Evolutionary conservation across 2,888 invertebrate species (phyloP).

Genomic region (Craniophora ligustri): DNA sequence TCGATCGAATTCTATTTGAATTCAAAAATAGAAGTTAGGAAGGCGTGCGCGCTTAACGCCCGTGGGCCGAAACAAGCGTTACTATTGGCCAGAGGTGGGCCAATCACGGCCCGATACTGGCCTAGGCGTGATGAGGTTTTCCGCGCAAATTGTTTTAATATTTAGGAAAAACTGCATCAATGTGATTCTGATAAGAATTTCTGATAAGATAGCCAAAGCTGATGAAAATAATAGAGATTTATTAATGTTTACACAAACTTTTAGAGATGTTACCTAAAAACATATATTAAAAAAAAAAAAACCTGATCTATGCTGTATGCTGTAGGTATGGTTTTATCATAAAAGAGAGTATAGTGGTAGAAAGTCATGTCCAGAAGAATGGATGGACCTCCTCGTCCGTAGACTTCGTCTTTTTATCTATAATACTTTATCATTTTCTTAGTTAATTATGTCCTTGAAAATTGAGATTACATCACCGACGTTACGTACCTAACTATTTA

Average conservation of each 20-base stretch:
- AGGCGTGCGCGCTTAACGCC: slow-evolving; percentile 76
- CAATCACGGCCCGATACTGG: slow-evolving; percentile 78
- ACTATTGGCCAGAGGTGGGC: slow-evolving; percentile 77
- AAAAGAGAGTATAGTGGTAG: too few species aligned
- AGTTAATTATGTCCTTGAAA: too few species aligned
- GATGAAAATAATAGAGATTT: background rate
- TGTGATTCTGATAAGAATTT: slow-evolving; percentile 21
- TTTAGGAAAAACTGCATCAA: slow-evolving; percentile 46
- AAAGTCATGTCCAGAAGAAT: too few species aligned
- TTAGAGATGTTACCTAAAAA: too few species aligned
- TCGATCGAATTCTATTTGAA: slow-evolving; percentile 70
- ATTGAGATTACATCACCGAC: too few species aligned
- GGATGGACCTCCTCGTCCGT: too few species aligned
- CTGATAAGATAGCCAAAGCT: background rate
- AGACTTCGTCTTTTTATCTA: too few species aligned
- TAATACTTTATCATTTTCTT: too few species aligned
- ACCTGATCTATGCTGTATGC: background rate
- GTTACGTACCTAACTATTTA: too few species aligned
- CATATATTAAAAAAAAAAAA: too few species aligned
- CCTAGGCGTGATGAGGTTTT: slow-evolving; percentile 76
- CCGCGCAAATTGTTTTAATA: slow-evolving; percentile 57
- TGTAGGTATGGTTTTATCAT: too few species aligned
- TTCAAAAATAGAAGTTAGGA: slow-evolving; percentile 82
- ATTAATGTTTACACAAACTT: background rate
- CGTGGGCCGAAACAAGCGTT: slow-evolving; percentile 73